Base-by-base conservation (phyloP, 2,888 invertebrate genomes). In the Tetropium fuscum region DNA sequence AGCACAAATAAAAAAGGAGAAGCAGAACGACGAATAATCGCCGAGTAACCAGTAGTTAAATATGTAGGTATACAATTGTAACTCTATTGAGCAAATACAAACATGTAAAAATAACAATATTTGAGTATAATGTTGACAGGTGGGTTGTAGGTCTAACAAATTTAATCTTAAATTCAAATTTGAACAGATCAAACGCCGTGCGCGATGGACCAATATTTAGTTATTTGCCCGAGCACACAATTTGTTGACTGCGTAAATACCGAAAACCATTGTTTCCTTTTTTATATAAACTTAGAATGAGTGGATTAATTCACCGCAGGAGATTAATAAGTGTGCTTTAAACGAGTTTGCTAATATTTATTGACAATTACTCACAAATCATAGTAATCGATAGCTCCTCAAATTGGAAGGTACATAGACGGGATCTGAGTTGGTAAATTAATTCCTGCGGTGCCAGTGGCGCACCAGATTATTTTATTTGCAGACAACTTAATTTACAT, bases 131-230 rank as follows among this genome's bases (percentile, higher is more conserved):
- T 79, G 80, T 80, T 80, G 80, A 80, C 80, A 80, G 79, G 79
- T 80, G 77, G 78, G 78, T 77, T 74, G 77, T 79, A 77, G 78
- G 77, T 80, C 79, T 78, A 80, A 80, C 80, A 80, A 81, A 80
- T 81, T 79, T 81, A 81, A 81, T 81, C 81, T 81, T 81, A 80
- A 81, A 81, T 81, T 81, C 80, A 81, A 81, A 81, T 81, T 81
- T 81, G 81, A 79, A 80, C 80, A 81, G 81, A 81, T 81, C 81
- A 80, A 81, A 81, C 79, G 80, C 68, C 64, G 73, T 75, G 71
- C 74, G 80, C 78, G 79, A 80, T 78, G 80, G 80, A 75, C 81
- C 81, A 81, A 81, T 81, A 81, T 81, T 81, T 81, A 81, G 81
- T 79, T 81, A 81, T 81, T 81, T 80, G 79, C 80, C 77, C 78